Conservation (phyloP, 2,797 vertebrate species). For the Sus cebifrons region DNA sequence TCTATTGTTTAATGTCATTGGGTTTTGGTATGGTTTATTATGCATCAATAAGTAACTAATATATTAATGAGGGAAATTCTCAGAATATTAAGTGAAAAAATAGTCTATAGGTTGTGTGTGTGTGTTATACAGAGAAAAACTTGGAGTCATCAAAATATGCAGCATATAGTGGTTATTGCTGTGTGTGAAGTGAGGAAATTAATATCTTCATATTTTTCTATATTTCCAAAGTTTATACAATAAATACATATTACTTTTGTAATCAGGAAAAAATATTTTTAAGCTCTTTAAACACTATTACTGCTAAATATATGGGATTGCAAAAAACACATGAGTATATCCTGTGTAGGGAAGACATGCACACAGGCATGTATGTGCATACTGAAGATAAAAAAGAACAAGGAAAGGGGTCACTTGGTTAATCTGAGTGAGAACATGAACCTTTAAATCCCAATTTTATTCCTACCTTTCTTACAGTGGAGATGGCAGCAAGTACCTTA, state of each 20-base stretch:
- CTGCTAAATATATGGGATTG: neutral
- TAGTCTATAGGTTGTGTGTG: neutral
- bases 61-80: neutral
- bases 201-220: neutral
- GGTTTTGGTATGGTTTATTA: neutral
- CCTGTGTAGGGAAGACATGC: neutral
- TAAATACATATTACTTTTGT: neutral
- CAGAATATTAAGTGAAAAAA: neutral
- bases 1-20: neutral
- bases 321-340: neutral
- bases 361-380: neutral
- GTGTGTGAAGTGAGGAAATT: neutral
- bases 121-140: neutral
- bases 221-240: slow-evolving; percentile 21
- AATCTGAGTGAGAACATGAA: slow-evolving; percentile 25
- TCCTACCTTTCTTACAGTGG: neutral
- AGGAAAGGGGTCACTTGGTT: neutral
- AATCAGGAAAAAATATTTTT: neutral
- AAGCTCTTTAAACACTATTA: slow-evolving; percentile 24
- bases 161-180: neutral
- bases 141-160: neutral
- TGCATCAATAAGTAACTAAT: neutral
- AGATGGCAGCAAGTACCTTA: slow-evolving; percentile 52
- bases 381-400: neutral
- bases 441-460: slow-evolving; percentile 51